Conservation (phyloP, 2,888 invertebrate species). For the Capitulum mitella region DNA sequence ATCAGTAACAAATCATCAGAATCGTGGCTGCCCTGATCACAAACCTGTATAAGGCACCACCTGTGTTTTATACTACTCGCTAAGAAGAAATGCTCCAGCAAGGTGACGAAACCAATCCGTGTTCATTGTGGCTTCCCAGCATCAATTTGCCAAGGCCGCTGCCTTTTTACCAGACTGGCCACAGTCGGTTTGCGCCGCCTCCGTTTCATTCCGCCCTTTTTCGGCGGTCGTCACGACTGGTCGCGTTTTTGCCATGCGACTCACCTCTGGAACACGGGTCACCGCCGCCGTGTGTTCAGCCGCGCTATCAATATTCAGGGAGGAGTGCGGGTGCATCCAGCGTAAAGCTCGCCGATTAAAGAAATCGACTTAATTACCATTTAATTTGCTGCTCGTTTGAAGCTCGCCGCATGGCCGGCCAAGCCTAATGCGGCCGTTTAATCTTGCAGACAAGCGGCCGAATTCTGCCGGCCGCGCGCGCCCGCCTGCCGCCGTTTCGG, state of each 20-base stretch:
- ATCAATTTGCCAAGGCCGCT: background rate
- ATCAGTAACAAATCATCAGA: too few relatives aligned
- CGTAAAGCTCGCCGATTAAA: background rate
- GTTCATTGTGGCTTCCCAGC: too few relatives aligned
- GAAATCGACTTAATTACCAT: slow-evolving; percentile 13
- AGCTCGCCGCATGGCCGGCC: background rate
- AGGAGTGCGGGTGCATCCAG: background rate
- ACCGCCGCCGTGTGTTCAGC: background rate
- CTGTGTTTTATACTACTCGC: too few relatives aligned
- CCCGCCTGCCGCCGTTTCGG: background rate
- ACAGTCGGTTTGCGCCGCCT: background rate
- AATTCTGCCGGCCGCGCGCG: background rate
- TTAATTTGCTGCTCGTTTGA: slow-evolving; percentile 14
- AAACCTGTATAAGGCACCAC: too few relatives aligned
- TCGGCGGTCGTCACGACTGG: background rate
- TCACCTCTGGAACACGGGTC: background rate
- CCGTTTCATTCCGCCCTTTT: background rate
- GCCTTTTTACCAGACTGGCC: background rate
- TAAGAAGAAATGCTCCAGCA: too few relatives aligned
- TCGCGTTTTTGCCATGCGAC: background rate
- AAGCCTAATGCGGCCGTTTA: background rate
- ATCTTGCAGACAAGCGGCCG: background rate
- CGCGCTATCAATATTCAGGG: background rate
- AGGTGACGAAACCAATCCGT: too few relatives aligned
- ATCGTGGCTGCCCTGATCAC: too few relatives aligned